Evolutionary conservation across 2,888 invertebrate species (phyloP), one percentile per base, ranked within the genome.

Genomic region (Lasioglossum vierecki): DNA sequence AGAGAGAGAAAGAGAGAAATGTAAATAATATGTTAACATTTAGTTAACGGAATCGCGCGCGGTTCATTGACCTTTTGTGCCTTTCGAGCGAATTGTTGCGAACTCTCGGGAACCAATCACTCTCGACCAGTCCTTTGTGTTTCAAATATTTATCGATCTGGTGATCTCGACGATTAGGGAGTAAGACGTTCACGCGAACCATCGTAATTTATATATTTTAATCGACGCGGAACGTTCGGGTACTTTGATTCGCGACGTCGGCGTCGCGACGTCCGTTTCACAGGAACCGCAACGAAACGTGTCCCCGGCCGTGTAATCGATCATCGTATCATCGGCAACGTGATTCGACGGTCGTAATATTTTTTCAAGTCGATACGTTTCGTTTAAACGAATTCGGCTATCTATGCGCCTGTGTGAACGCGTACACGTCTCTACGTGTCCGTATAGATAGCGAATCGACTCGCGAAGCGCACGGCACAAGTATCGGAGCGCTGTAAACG

Each of bases 21-120:
- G 83, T 83, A 83, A 82, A 83, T 72, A 83, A 35, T 71, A 71
- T 60, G 53, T 70, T 70, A 80, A 82, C 53, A 53, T 73, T 83
- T 83, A 82, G 83, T 83, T 82, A 72, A 82, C 71, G 57, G 70
- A 82, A 68, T 68, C 68, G 76, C 22, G 49, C 35, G 39, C 76
- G 76, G 82, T 84, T 79, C 74, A 84, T 79, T 84, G 74, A 84
- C 84, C 84, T 84, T 84, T 79, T 44, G 85, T 84, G 85, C 84
- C 84, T 84, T 84, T 72, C n/a, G 71, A 76, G 79, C 53, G 75
- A 84, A 84, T 84, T 63, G 84, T 83, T 77, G 70, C 70, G 39
- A 84, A 71, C 70, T 84, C 44, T 84, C 79, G 85, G 84, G 84
- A 84, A 84, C 44, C 84, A 84, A 79, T 76, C 68, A 75, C 72